Evolutionary conservation across 2,113 vertebrate genomes (phyloP).

Genomic region (Tylochromis polylepis): DNA sequence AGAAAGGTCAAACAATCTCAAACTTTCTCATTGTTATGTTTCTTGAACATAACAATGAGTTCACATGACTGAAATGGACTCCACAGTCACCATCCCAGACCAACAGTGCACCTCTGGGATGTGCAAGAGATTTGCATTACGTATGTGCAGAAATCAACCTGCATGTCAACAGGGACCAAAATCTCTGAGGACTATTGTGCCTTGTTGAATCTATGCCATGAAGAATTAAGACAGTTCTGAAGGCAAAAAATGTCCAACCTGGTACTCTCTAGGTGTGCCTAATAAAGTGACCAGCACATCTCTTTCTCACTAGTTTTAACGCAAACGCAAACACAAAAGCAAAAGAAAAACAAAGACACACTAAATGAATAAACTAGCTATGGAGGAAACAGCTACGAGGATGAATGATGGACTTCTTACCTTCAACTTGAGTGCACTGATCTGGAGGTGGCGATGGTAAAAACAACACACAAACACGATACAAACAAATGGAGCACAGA

Average conservation of each 20-base stretch:
- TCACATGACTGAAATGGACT: neutral
- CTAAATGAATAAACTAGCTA: neutral
- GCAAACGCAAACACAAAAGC: neutral
- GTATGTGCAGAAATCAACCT: too few species aligned
- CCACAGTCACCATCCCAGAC: neutral
- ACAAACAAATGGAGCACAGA: constrained; percentile 34
- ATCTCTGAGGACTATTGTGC: too few species aligned
- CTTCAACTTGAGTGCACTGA: constrained; percentile 56
- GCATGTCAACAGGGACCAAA: too few species aligned
- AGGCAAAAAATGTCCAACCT: neutral
- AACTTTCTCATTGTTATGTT: neutral
- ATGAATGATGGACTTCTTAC: constrained; percentile 43
- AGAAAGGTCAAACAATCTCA: neutral
- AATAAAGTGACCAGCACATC: neutral
- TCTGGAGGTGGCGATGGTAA: constrained; percentile 57
- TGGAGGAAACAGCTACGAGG: neutral
- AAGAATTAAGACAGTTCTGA: neutral
- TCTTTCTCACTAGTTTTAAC: neutral
- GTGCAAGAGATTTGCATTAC: neutral
- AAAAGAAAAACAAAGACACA: neutral
- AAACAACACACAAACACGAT: constrained; percentile 40
- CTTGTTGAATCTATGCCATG: neutral
- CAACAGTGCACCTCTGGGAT: neutral
- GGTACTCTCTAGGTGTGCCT: neutral
- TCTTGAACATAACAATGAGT: neutral